phyloP scores from a whole-genome alignment of 2,888 invertebrate species.

The Sylvicola cinctus region DNA sequence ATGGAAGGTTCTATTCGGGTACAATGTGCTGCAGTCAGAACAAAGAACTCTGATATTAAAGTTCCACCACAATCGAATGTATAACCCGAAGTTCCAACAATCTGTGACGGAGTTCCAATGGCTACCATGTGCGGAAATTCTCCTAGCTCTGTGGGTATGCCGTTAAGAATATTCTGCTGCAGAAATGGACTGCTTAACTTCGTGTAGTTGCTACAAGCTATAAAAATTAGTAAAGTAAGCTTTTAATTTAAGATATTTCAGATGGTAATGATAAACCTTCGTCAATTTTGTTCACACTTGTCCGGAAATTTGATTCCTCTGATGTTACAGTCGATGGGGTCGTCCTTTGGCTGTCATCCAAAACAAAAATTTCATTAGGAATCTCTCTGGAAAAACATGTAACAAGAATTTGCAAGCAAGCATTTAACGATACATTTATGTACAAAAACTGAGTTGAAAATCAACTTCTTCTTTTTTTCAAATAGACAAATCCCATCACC shows the following conservation, averaged over 20 bases:
- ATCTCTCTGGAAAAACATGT: too few relatives aligned
- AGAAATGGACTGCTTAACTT: neutral
- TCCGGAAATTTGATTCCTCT: neutral
- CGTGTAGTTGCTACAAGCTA: neutral
- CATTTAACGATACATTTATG: too few relatives aligned
- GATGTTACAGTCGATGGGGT: neutral
- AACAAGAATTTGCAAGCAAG: too few relatives aligned
- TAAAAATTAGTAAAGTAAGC: neutral
- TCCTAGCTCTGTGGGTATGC: neutral
- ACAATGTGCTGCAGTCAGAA: neutral
- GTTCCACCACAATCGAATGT: neutral
- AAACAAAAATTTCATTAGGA: too few relatives aligned
- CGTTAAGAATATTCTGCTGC: neutral
- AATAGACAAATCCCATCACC: too few relatives aligned
- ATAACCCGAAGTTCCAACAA: neutral
- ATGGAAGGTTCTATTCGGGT: neutral
- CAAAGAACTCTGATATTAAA: neutral
- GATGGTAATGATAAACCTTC: neutral
- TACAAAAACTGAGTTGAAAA: too few relatives aligned
- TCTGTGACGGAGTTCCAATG: neutral
- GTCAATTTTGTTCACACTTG: neutral
- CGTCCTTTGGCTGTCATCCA: neutral
- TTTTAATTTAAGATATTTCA: neutral
- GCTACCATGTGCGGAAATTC: neutral
- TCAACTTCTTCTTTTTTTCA: too few relatives aligned